Percentiles rank a stretch among this genome's conserved stretches.
phyloP scores from a whole-genome alignment of 2,113 vertebrate genomes.

The Polypterus bichir region DNA sequence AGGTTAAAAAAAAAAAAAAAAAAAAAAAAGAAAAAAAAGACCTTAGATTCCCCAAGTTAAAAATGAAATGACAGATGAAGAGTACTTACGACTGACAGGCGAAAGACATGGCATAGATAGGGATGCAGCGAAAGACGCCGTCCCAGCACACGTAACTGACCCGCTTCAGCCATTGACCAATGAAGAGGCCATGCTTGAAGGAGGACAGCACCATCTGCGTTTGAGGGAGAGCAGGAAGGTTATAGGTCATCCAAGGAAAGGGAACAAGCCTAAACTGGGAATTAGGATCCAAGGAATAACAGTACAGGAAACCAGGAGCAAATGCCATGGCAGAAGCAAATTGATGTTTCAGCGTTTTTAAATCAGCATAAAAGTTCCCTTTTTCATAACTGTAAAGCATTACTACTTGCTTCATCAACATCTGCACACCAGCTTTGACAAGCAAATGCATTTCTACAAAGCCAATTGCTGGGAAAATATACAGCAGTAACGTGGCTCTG shows the following conservation, averaged over 20 bases:
- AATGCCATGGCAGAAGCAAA: slow-evolving; percentile 24
- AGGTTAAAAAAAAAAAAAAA: too few relatives aligned
- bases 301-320: slow-evolving; percentile 18
- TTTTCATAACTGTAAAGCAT: not conserved
- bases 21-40: too few relatives aligned
- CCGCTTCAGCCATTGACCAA: slow-evolving; percentile 73
- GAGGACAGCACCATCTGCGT: slow-evolving; percentile 83
- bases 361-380: not conserved
- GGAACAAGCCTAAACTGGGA: slow-evolving; percentile 8
- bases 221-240: slow-evolving; percentile 30
- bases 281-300: not conserved
- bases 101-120: slow-evolving; percentile 97
- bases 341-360: not conserved
- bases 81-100: slow-evolving; percentile 97
- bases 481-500: too few relatives aligned
- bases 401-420: not conserved
- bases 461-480: too few relatives aligned
- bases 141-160: slow-evolving; percentile 80
- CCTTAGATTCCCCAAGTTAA: too few relatives aligned
- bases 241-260: slow-evolving; percentile 20
- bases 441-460: too few relatives aligned
- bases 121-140: slow-evolving; percentile 92
- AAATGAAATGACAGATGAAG: not conserved
- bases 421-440: not conserved
- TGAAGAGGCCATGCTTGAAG: slow-evolving; percentile 83